Percentiles rank a stretch among this genome's conserved stretches.
Conservation (phyloP, 2,888 invertebrate genomes). For the Lepidonotus clava region DNA sequence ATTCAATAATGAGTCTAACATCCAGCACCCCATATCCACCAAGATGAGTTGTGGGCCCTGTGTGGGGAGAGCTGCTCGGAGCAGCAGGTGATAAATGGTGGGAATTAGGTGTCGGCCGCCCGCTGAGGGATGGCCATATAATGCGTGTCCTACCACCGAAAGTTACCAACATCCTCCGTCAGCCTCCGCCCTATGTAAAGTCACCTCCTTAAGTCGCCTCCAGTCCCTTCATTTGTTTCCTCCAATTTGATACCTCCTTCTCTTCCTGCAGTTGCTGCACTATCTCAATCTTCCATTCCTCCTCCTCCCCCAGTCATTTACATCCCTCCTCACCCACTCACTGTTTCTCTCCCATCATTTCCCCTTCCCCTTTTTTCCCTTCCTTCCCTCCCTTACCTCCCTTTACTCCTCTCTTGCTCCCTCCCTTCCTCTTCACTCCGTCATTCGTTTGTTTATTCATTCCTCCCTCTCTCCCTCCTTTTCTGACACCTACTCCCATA, state of each 20-base stretch:
- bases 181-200: not conserved
- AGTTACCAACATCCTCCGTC: not conserved
- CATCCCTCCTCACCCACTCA: not conserved
- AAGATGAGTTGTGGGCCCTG: too few relatives aligned
- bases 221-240: not conserved
- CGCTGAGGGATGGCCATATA: too few relatives aligned
- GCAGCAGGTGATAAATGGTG: too few relatives aligned
- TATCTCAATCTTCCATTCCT: not conserved
- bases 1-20: too few relatives aligned
- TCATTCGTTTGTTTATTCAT: not conserved
- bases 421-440: not conserved
- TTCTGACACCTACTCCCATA: not conserved
- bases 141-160: too few relatives aligned
- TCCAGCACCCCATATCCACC: too few relatives aligned
- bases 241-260: not conserved
- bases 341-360: not conserved
- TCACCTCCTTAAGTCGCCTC: not conserved
- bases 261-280: not conserved
- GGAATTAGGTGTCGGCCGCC: too few relatives aligned
- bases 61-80: too few relatives aligned
- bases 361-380: not conserved
- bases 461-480: slow-evolving; percentile 9
- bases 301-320: not conserved
- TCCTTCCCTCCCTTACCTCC: not conserved
- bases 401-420: not conserved